Conservation (phyloP, 2,888 invertebrate species). For the Andrena hattorfiana region DNA sequence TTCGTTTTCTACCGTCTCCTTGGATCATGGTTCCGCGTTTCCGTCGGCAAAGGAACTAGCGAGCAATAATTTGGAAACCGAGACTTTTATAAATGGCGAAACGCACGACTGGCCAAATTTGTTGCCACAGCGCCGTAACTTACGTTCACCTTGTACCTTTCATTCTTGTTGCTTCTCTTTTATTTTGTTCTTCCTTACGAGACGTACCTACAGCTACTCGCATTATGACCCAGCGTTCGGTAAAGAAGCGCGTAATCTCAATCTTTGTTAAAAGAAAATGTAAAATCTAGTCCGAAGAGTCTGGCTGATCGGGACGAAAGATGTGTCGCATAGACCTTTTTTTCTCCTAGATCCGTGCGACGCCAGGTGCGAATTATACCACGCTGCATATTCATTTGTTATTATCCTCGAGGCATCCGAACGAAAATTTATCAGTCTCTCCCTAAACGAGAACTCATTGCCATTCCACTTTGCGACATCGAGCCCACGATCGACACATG, state of each 20-base stretch:
- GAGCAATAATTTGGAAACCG: constrained; percentile 28
- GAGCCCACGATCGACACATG: constrained; percentile 47
- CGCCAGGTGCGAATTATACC: constrained; percentile 57
- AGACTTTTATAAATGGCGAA: constrained; percentile 43
- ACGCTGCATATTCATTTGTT: constrained; percentile 60
- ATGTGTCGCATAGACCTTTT: constrained; percentile 58
- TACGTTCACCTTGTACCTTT: constrained; percentile 71
- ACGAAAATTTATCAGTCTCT: constrained; percentile 60
- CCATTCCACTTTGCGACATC: constrained; percentile 72
- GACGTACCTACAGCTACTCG: constrained; percentile 74
- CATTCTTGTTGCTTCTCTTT: constrained; percentile 55
- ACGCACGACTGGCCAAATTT: constrained; percentile 64
- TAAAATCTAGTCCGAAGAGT: constrained; percentile 79
- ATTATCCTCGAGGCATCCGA: constrained; percentile 54
- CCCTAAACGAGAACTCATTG: constrained; percentile 54
- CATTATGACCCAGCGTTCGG: constrained; percentile 73
- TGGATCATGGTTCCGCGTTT: constrained; percentile 38
- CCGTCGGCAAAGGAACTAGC: constrained; percentile 18
- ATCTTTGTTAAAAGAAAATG: constrained; percentile 60
- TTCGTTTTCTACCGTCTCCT: constrained; percentile 38
- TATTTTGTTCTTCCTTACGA: constrained; percentile 58
- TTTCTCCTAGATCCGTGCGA: constrained; percentile 59
- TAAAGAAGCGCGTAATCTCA: constrained; percentile 70
- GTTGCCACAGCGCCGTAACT: constrained; percentile 54
- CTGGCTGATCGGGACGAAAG: constrained; percentile 74